Conservation (phyloP, 2,888 invertebrate genomes). For the Phlogophora meticulosa region DNA sequence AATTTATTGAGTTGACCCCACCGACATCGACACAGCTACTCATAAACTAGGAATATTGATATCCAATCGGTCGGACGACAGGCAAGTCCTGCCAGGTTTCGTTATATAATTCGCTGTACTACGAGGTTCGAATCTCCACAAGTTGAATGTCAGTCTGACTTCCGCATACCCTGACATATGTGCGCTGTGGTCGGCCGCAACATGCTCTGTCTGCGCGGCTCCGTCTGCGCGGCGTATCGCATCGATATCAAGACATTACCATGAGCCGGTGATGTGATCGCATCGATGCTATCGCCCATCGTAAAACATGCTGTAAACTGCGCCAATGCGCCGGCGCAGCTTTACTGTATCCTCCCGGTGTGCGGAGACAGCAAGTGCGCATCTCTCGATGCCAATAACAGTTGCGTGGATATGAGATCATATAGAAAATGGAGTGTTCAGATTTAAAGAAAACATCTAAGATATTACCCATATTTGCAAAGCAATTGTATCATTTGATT, state of each 20-base stretch:
- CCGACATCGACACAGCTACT: not conserved
- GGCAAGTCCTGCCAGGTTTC: not conserved
- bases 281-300: conserved; percentile 57
- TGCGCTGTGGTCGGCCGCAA: not conserved
- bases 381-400: conserved; percentile 11
- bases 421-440: conserved; percentile 6
- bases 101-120: no score
- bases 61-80: not conserved
- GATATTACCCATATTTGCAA: no score
- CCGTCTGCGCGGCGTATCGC: conserved; percentile 27
- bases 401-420: not conserved
- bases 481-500: no score
- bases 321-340: conserved; percentile 41
- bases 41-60: not conserved
- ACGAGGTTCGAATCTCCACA: not conserved
- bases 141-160: conserved; percentile 3
- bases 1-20: conserved; percentile 1
- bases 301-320: conserved; percentile 60
- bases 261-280: conserved; percentile 57
- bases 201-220: conserved; percentile 6
- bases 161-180: conserved; percentile 4
- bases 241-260: conserved; percentile 61
- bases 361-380: conserved; percentile 21
- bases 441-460: not conserved
- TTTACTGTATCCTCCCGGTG: conserved; percentile 20